Percentiles rank a stretch among this genome's conserved stretches.
phyloP scores from a whole-genome alignment of 2,888 invertebrate genomes.

The Drosophila mimica region DNA sequence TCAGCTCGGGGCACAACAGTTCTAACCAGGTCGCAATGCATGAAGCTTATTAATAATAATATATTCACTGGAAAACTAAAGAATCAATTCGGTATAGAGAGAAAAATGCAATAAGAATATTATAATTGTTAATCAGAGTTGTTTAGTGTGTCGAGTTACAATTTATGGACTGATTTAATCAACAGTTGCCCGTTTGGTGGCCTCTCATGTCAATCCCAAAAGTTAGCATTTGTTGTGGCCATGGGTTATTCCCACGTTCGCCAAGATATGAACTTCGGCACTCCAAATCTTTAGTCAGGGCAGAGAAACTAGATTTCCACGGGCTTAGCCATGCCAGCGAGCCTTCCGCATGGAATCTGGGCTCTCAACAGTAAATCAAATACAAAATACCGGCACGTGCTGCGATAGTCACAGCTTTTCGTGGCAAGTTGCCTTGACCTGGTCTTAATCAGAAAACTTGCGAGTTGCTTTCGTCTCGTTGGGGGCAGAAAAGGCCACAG shows the following conservation, averaged over 20 bases:
- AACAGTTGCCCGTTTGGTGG: neutral
- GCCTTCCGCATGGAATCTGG: slow-evolving; percentile 37
- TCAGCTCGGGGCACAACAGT: no score
- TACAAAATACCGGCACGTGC: slow-evolving; percentile 76
- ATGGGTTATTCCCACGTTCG: neutral
- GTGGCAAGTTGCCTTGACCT: slow-evolving; percentile 32
- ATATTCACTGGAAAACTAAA: no score
- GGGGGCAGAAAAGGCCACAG: slow-evolving; percentile 52
- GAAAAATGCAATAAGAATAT: no score
- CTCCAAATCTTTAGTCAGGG: slow-evolving; percentile 15
- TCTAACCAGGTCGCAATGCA: no score
- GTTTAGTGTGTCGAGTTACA: no score
- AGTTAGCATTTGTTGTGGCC: slow-evolving; percentile 6
- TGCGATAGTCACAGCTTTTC: slow-evolving; percentile 38
- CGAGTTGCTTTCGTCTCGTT: slow-evolving; percentile 33
- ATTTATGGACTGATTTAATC: slow-evolving; percentile 15
- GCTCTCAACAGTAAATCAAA: slow-evolving; percentile 72
- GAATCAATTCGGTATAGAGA: neutral
- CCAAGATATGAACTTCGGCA: slow-evolving; percentile 16
- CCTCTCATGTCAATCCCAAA: slow-evolving; percentile 1
- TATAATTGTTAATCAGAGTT: no score
- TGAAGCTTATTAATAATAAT: no score
- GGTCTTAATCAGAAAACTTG: slow-evolving; percentile 55
- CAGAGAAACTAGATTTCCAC: slow-evolving; percentile 31
- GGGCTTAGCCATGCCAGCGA: slow-evolving; percentile 8